Evolutionary conservation across 2,113 vertebrate species (phyloP), one percentile per base, ranked within the genome.

Genomic region (Archocentrus centrarchus): DNA sequence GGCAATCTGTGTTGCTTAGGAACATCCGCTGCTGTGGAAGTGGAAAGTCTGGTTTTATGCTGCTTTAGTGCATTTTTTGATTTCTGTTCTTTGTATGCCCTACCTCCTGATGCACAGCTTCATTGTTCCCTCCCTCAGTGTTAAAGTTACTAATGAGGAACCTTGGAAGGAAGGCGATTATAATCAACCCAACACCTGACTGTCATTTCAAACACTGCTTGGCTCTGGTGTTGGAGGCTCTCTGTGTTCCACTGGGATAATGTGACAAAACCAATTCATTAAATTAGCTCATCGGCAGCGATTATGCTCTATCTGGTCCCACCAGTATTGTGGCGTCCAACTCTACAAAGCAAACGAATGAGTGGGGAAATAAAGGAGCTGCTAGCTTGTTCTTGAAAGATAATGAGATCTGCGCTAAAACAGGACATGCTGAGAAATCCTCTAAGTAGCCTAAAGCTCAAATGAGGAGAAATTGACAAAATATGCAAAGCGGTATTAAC

Each of bases 261-360:
- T 82, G 81, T 91, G 91, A 95, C 94, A 95, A 93, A 88, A 91
- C 87, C 92, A 91, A 92, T 95, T 95, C 91, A 93, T 97, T 97
- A 96, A 97, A 97, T 98, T 96, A 97, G 97, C 97, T 97, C 96
- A 95, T 97, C 96, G 95, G 93, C 94, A 93, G 86, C 93, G 96
- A 95, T 95, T 93, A 93, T 27, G 87, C 85, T 90, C 86, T 93
- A 94, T 93, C 94, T 89, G 73, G 83, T 92, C 93, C 92, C 88
- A 81, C 79, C 86, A 93, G 93, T 86, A 79, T 79, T 58, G 90
- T 68, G 15, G 58, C 58, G 61, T 90, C 93, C 90, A 86, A 86
- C 83, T 81, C 35, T 83, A 90, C 85, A 81, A 88, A 90, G 82
- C 60, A 58, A 85, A 87, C 59, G 77, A 86, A 82, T 15, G 82